phyloP scores from a whole-genome alignment of 2,797 vertebrate species.

The Xiphorhynchus erythropygius region DNA sequence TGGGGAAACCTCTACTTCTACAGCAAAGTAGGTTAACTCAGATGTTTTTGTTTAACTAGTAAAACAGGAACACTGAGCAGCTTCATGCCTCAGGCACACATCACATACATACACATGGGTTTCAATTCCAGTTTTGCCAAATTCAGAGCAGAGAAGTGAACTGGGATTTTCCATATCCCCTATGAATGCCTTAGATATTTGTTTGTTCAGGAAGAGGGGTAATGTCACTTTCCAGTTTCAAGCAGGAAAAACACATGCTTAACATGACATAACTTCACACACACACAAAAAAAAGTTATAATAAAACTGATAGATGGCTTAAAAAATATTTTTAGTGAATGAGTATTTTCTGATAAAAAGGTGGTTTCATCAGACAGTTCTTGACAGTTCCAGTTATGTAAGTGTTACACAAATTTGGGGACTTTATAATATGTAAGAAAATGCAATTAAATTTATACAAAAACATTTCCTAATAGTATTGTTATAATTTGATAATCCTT shows the following conservation, averaged over 20 bases:
- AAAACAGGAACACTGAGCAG: background rate
- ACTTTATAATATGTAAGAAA: background rate
- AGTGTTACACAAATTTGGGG: background rate
- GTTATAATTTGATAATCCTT: background rate
- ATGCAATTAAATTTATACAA: background rate
- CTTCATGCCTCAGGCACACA: background rate
- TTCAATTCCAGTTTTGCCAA: background rate
- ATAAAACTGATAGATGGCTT: background rate
- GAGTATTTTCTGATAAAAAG: background rate
- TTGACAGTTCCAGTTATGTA: background rate
- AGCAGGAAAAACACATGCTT: background rate
- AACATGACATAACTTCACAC: background rate
- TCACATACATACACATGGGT: background rate
- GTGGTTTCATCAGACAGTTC: background rate
- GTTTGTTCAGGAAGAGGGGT: background rate
- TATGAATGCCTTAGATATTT: background rate
- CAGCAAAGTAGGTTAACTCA: slow-evolving; percentile 32
- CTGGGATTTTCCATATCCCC: background rate
- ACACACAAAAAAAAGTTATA: background rate
- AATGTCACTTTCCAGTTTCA: background rate
- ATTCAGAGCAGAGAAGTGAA: background rate
- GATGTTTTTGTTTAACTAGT: background rate
- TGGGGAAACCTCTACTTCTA: background rate
- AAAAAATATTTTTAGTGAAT: background rate
- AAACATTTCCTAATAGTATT: background rate